Percentiles rank a stretch among this genome's conserved stretches.
Conservation (phyloP, 2,797 vertebrate genomes). For the Peromyscus nudipes region DNA sequence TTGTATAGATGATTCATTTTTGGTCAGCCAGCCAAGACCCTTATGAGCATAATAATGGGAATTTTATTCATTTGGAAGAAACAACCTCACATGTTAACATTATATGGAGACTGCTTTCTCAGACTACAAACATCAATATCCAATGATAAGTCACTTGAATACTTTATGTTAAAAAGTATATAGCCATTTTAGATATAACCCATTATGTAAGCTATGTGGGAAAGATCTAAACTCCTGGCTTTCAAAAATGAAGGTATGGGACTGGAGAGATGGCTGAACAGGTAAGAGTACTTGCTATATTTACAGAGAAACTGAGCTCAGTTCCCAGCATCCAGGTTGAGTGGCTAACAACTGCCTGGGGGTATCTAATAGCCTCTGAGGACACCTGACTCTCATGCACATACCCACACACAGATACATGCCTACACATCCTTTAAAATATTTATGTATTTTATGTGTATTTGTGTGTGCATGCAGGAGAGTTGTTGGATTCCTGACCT, state of each 20-base stretch:
- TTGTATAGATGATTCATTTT: constrained; percentile 39
- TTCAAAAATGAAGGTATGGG: neutral
- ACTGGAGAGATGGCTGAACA: neutral
- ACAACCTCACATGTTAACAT: neutral
- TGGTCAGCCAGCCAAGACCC: neutral
- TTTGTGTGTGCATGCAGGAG: neutral
- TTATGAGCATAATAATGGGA: neutral
- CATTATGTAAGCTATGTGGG: neutral
- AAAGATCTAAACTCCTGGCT: neutral
- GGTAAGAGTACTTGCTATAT: neutral
- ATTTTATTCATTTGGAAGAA: constrained; percentile 45
- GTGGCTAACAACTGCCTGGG: neutral
- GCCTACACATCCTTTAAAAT: neutral
- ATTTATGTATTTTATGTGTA: neutral
- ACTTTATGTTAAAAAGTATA: neutral
- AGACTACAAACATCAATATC: constrained; percentile 6
- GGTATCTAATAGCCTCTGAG: neutral
- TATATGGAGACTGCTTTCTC: constrained; percentile 8
- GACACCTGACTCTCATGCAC: neutral
- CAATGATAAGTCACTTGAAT: neutral
- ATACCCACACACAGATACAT: neutral
- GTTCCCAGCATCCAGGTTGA: neutral
- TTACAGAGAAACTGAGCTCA: neutral
- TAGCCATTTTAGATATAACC: neutral
- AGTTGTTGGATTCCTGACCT: neutral